A percentile compares a stretch with the other conserved stretches of the same genome.
phyloP scores from a whole-genome alignment of 2,888 invertebrate genomes.

The Dolichomitus sp. region DNA sequence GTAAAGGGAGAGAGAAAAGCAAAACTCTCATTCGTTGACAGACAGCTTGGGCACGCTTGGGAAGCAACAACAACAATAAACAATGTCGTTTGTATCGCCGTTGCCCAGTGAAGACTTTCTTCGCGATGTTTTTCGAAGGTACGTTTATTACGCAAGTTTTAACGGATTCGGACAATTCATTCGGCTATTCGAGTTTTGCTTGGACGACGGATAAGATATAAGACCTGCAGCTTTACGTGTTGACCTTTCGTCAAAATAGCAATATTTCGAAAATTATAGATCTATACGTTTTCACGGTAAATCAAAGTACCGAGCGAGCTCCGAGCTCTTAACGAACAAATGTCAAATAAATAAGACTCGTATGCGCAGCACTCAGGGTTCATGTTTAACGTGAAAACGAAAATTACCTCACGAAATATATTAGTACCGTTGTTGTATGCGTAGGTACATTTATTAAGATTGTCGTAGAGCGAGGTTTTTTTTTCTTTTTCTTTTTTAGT shows the following conservation, averaged over 20 bases:
- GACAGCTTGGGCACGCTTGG: neutral
- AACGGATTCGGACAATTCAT: neutral
- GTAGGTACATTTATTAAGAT: neutral
- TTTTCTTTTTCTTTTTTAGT: too few species aligned
- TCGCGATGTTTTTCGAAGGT: constrained; percentile 94
- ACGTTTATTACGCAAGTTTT: constrained; percentile 66
- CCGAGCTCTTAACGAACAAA: too few species aligned
- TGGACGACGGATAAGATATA: too few species aligned
- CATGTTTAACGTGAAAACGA: too few species aligned
- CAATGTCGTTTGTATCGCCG: constrained; percentile 88
- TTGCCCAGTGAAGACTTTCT: constrained; percentile 93
- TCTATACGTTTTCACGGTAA: too few species aligned
- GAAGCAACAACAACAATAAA: constrained; percentile 24
- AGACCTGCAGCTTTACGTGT: neutral
- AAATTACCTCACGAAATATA: neutral
- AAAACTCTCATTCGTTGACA: constrained; percentile 2
- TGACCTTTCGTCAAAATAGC: neutral
- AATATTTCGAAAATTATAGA: neutral
- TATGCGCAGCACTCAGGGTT: too few species aligned
- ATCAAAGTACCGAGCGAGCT: too few species aligned
- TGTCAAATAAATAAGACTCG: too few species aligned
- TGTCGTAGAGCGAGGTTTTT: neutral
- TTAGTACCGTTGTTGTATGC: neutral
- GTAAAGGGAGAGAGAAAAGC: too few species aligned
- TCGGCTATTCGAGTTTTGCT: neutral